Evolutionary conservation across 2,113 vertebrate species (phyloP).

Genomic region (Lepus europaeus): DNA sequence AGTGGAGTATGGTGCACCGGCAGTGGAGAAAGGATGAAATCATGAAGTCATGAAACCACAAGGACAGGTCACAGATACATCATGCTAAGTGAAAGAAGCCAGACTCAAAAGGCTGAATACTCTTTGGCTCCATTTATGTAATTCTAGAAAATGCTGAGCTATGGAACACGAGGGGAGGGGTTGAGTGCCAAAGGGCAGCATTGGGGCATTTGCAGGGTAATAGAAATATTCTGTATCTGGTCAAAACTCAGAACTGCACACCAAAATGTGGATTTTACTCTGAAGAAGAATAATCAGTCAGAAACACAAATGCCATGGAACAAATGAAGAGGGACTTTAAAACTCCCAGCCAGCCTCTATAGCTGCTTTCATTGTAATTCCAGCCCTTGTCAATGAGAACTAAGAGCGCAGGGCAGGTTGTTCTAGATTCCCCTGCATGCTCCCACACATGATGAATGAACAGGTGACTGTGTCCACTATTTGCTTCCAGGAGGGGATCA

Average conservation of each 20-base stretch:
- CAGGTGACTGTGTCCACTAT: fast-evolving
- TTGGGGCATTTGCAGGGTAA: neutral
- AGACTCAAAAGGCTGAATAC: neutral
- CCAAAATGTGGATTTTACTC: neutral
- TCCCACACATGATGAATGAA: neutral
- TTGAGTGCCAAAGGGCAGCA: neutral
- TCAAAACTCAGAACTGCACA: neutral
- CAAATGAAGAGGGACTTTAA: neutral
- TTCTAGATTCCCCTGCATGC: neutral
- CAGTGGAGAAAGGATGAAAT: neutral
- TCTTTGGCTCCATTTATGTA: neutral
- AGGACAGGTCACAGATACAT: neutral
- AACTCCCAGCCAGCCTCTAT: neutral
- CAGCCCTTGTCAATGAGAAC: neutral
- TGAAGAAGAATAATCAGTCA: slow-evolving; percentile 48
- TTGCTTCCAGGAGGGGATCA: neutral
- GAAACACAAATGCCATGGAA: neutral
- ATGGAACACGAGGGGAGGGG: too few species aligned
- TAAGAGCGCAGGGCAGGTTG: neutral
- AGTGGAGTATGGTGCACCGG: neutral
- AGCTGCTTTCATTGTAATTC: neutral
- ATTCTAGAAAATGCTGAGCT: slow-evolving; percentile 2
- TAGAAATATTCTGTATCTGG: neutral
- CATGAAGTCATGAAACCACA: neutral
- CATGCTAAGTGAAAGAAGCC: neutral